Percentiles rank a stretch among this genome's conserved stretches.
Evolutionary conservation across 1,140 invertebrate species (phyloP).

Genomic region (Cryptotermes secundus): DNA sequence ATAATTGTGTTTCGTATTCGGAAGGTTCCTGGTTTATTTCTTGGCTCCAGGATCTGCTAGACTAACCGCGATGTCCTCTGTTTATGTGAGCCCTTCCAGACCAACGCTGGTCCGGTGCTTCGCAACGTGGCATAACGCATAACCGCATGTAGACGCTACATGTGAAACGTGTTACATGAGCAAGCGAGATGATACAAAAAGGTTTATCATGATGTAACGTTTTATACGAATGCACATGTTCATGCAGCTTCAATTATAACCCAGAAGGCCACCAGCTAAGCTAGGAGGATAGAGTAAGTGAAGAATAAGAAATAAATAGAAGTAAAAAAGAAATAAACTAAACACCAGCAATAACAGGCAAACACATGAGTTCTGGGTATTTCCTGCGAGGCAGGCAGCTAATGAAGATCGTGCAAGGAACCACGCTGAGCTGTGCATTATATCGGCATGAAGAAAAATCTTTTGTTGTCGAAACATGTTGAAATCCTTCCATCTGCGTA

Average conservation of each 20-base stretch:
- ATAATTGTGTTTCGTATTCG: too few species aligned
- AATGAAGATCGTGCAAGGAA: background rate
- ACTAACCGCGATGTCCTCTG: too few species aligned
- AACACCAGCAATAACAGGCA: background rate
- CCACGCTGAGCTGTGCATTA: background rate
- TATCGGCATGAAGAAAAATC: constrained; percentile 4
- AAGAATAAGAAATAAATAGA: background rate
- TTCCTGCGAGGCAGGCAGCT: background rate
- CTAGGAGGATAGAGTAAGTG: background rate
- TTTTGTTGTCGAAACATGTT: constrained; percentile 14
- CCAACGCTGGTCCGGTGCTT: too few species aligned
- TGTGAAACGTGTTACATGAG: too few species aligned
- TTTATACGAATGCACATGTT: background rate
- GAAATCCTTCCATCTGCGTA: constrained; percentile 1
- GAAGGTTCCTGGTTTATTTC: too few species aligned
- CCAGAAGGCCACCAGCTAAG: background rate
- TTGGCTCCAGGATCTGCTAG: too few species aligned
- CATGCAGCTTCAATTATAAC: constrained; percentile 1
- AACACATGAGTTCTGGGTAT: constrained; percentile 16
- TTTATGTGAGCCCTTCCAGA: too few species aligned
- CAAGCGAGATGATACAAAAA: too few species aligned
- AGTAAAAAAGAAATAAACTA: background rate
- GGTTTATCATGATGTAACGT: background rate
- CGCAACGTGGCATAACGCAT: too few species aligned
- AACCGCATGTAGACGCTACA: too few species aligned